Evolutionary conservation across 2,797 vertebrate genomes (phyloP).

Genomic region (Sciurus carolinensis): DNA sequence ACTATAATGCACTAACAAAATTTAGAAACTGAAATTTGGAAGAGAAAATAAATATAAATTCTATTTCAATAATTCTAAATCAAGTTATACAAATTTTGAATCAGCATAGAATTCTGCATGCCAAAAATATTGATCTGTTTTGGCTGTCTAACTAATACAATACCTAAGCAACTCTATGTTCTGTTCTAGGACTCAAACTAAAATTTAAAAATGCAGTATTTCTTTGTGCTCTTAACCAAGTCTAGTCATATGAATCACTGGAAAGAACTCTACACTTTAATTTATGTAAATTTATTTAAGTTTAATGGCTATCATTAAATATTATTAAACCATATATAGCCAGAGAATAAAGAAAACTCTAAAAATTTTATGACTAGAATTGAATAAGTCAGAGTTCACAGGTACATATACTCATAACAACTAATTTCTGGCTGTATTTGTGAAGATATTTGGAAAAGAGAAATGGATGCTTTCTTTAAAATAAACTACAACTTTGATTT

Average conservation of each 20-base stretch:
- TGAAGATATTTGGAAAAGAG: constrained; percentile 70
- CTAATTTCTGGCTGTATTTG: constrained; percentile 77
- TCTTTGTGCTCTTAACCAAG: constrained; percentile 74
- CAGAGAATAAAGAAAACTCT: constrained; percentile 73
- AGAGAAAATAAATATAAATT: background rate
- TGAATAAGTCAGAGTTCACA: constrained; percentile 81
- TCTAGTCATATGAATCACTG: constrained; percentile 74
- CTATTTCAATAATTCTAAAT: constrained; percentile 40
- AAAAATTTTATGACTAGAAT: constrained; percentile 83
- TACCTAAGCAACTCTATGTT: constrained; percentile 63
- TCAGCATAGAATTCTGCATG: constrained; percentile 1
- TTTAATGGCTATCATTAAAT: background rate
- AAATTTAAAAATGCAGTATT: constrained; percentile 72
- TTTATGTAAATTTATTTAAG: constrained; percentile 72
- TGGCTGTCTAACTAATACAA: constrained; percentile 72
- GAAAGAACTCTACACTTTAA: constrained; percentile 62
- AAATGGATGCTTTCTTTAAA: constrained; percentile 8
- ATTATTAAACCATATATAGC: constrained; percentile 73
- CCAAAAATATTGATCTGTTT: constrained; percentile 57
- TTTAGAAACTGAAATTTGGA: background rate
- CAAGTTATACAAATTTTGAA: constrained; percentile 42
- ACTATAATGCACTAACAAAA: background rate
- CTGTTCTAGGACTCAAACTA: constrained; percentile 74
- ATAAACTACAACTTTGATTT: background rate
- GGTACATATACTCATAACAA: constrained; percentile 56